Conservation (phyloP, 2,888 invertebrate species). For the Troilus luridus region DNA sequence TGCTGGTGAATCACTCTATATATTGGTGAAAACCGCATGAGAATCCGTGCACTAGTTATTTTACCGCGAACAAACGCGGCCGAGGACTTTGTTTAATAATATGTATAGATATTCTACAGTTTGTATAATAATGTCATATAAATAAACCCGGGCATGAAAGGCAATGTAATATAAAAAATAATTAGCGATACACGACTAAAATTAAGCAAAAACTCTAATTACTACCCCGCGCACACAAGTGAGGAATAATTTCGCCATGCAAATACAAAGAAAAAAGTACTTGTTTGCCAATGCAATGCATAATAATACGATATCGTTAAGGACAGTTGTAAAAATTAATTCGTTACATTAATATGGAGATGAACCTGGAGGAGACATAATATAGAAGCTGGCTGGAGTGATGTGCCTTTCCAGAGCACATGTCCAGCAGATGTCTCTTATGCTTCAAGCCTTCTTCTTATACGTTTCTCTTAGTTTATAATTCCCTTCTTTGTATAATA, state of each 20-base stretch:
- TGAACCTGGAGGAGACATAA: neutral
- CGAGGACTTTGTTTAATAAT: too few species aligned
- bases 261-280: neutral
- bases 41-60: too few species aligned
- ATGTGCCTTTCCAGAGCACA: neutral
- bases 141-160: neutral
- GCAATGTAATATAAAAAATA: neutral
- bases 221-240: neutral
- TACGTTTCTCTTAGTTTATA: neutral
- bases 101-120: neutral
- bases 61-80: too few species aligned
- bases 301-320: neutral
- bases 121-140: neutral
- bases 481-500: too few species aligned
- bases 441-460: neutral
- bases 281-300: neutral
- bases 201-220: neutral
- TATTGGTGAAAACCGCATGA: too few species aligned
- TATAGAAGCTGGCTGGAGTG: neutral
- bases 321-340: neutral
- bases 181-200: neutral
- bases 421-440: constrained; percentile 31
- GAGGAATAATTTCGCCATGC: neutral
- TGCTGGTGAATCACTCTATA: too few species aligned
- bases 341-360: neutral